Conservation (phyloP, 2,113 vertebrate species). For the Probosciger aterrimus region DNA sequence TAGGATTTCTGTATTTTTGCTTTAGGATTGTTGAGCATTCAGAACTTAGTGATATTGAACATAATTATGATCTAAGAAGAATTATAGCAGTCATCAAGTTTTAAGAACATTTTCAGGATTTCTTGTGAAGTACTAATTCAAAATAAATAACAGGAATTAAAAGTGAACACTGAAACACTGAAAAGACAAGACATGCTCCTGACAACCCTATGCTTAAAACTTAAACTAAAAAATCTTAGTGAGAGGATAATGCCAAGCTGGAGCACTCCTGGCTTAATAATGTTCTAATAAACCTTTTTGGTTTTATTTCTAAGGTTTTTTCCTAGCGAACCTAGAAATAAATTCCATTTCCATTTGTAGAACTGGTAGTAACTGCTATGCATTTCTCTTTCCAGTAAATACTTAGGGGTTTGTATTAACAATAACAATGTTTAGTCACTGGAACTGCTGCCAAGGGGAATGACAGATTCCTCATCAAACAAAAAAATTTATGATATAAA, state of each 20-base stretch:
- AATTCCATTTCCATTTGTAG: background rate
- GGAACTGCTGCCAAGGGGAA: background rate
- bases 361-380: background rate
- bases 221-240: background rate
- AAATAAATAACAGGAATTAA: background rate
- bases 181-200: background rate
- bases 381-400: background rate
- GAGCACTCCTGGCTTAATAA: background rate
- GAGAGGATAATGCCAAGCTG: background rate
- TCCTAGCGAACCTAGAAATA: background rate
- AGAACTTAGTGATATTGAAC: background rate
- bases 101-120: background rate
- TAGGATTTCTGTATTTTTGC: background rate
- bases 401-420: accelerated
- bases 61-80: background rate
- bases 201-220: background rate
- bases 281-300: background rate
- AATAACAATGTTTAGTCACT: background rate
- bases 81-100: background rate
- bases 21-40: background rate
- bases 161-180: background rate
- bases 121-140: background rate
- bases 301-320: background rate
- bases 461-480: background rate
- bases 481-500: background rate